Base-by-base conservation (phyloP, 1,140 invertebrate species). In the Chironomus striatipennis region DNA sequence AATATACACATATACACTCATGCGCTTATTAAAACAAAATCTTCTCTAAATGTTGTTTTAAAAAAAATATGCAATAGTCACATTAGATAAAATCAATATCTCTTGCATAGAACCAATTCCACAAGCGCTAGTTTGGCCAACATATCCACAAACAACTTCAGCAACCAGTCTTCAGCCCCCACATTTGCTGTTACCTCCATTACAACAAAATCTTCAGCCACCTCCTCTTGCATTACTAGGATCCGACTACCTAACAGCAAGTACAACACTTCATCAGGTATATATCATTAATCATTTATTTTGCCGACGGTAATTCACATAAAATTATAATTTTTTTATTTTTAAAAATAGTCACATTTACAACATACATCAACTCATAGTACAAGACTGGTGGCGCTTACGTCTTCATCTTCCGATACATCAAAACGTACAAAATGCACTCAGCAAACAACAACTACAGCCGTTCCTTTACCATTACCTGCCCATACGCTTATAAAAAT, bases 71-170 rank as follows among this genome's bases (percentile, higher is more conserved):
- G 24, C 24, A 34, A 34, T 34, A 70, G 65, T 70, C 20, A 70
- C 65, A 70, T 70, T 70, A 70, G 65, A 70, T 70, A 70, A 70
- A 70, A 70, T 70, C 65, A 70, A 70, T 70, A 70, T 70, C 65
- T 70, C 79, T 79, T 80, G 79, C 84, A 81, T 86, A 85, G 91
- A 92, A 81, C 87, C 90, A 79, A 85, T 89, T 80, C 90, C 90
- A 77, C 90, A 91, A 80, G 87, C 74, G 21, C 90, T 1, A 88
- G 91, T n/a, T 88, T 91, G 4, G 80, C 80, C 74, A 79, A 42
- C 74, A 34, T 74, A 21, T 70, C 65, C 47, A 42, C 74, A 74
- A 70, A 9, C 65, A 70, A 70, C 17, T 18, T 9, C 65, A 70
- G 79, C 34, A 80, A 81, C 47, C 81, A 79, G 80, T 79, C 80